Evolutionary conservation across 2,113 vertebrate species (phyloP), one percentile per base, ranked within the genome.

Genomic region (Orthonyx spaldingii): DNA sequence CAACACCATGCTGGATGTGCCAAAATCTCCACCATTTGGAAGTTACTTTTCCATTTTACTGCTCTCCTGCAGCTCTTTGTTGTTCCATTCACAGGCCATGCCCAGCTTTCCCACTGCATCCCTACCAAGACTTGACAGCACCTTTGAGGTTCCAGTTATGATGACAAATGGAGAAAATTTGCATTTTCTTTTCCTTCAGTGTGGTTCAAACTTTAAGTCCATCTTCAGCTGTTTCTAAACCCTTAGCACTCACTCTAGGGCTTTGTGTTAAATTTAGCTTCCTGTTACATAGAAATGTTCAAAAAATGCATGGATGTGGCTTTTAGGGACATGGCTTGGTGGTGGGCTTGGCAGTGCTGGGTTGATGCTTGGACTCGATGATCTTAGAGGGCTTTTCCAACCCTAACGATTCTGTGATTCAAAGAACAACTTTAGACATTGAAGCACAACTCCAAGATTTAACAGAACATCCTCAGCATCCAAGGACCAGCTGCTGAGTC

Each of bases 1-100:
- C 41, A 72, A 1, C 14, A 27, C 13, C 11, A 11, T 0, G 0
- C 4, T 57, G 28, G 59, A 27, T 69, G 26, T 70, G 37, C 18
- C 57, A 77, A 74, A 83, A 81, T 35, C 42, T 52, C 37, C 26
- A 32, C 10, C 1, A 1, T 24, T 49, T 20, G 12, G 4, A 68
- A 56, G 63, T 4, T 11, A 5, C 44, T 77, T 80, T 87, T 80
- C 68, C 19, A 1, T 59, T 92, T 59, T 59, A 30, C 33, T 92
- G 32, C 23, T 61, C 27, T 76, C 26, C 35, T 46, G 21, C 12
- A 56, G 26, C 35, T 61, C 32, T 64, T 64, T 74, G 9, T 74
- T 84, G 35, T 41, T 93, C 16, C 33, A 14, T 37, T 44, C 46
- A 18, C 6, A 87, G 15, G 5, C 15, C 71, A 37, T 37, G 28